Conservation (phyloP, 2,888 invertebrate genomes). For the Pollenia griseotomentosa region DNA sequence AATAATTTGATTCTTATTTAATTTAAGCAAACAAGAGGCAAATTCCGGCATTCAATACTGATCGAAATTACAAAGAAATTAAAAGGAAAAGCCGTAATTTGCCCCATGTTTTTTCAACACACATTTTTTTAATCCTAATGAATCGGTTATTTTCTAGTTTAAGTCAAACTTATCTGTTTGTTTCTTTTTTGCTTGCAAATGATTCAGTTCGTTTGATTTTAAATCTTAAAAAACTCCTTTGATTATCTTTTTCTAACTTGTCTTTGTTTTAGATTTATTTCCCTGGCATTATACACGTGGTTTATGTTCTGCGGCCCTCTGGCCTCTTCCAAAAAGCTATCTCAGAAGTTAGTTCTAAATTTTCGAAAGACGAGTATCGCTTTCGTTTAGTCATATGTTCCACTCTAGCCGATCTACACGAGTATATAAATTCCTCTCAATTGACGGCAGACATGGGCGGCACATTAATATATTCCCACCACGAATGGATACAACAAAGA, state of each 20-base stretch:
- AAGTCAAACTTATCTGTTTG: no score
- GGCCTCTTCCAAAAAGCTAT: conserved; percentile 98
- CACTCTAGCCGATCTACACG: conserved; percentile 92
- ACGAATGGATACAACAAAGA: conserved; percentile 98
- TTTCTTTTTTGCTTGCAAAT: no score
- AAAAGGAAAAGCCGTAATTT: no score
- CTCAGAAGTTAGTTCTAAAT: conserved; percentile 94
- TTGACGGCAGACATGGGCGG: conserved; percentile 96
- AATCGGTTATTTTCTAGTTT: no score
- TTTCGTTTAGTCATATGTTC: conserved; percentile 95
- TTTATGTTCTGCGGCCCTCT: conserved; percentile 96
- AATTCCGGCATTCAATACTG: no score
- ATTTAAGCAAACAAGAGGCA: no score
- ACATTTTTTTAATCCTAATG: no score
- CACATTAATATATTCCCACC: conserved; percentile 93
- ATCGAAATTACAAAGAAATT: no score
- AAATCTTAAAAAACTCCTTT: not conserved
- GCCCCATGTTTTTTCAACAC: no score
- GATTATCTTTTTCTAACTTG: not conserved
- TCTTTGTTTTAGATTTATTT: conserved; percentile 91
- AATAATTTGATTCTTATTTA: no score
- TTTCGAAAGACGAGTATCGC: conserved; percentile 96
- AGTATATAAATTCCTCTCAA: conserved; percentile 92
- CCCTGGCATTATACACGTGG: conserved; percentile 95
- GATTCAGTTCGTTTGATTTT: no score